Conservation (phyloP, 2,113 vertebrate species). For the Pangasianodon hypophthalmus region DNA sequence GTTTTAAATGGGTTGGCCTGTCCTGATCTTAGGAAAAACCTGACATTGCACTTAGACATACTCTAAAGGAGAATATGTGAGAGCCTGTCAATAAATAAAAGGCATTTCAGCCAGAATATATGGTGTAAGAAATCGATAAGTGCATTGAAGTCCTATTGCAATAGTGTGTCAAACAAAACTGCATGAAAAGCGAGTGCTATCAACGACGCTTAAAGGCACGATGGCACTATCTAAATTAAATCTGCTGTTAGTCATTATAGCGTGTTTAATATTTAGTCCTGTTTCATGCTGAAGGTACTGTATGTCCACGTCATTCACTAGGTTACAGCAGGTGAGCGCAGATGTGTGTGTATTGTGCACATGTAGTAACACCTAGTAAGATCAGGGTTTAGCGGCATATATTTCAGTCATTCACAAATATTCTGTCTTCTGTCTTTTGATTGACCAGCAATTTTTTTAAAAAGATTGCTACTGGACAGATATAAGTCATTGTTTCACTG, state of each 20-base stretch:
- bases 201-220: neutral
- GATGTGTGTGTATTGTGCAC: too few species aligned
- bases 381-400: too few species aligned
- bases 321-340: too few species aligned
- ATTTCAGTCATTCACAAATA: neutral
- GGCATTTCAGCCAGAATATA: neutral
- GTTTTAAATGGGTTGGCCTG: neutral
- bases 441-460: neutral
- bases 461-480: neutral
- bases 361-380: too few species aligned
- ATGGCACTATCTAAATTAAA: slow-evolving; percentile 41
- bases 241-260: slow-evolving; percentile 27
- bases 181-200: neutral
- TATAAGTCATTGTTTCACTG: neutral
- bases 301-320: neutral
- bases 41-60: neutral
- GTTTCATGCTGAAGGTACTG: neutral
- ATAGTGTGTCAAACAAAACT: slow-evolving; percentile 15
- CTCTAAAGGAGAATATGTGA: neutral
- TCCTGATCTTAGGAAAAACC: neutral
- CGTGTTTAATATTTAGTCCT: slow-evolving; percentile 17
- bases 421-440: neutral
- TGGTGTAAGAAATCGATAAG: slow-evolving; percentile 25
- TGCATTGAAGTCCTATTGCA: slow-evolving; percentile 13
- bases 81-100: neutral